These are phyloP conservation scores for Tridacna crocea DNA, from an alignment of 2,888 invertebrate genomes.

Conservation along the genomic window DNA sequence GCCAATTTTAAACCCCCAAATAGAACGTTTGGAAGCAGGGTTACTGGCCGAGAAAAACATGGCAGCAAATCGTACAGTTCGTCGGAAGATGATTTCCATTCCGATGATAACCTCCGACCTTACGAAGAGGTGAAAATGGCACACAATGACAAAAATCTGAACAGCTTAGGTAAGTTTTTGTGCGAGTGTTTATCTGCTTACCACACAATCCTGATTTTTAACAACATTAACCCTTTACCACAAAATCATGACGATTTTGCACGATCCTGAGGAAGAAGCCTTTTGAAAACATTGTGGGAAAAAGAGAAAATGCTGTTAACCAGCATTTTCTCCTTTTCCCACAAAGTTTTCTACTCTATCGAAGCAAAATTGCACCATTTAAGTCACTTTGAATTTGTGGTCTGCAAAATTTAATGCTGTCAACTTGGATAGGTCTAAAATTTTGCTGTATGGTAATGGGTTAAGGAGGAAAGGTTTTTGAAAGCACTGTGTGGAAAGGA, in stretches of 20 bases:
- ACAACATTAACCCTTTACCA: neutral
- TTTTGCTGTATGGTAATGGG: too few relatives aligned
- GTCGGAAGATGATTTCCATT: slow-evolving; percentile 79
- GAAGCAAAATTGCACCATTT: too few relatives aligned
- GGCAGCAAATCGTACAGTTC: slow-evolving; percentile 76
- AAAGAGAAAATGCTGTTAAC: neutral
- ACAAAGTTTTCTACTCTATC: neutral
- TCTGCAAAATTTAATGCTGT: too few relatives aligned
- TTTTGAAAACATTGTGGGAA: too few relatives aligned
- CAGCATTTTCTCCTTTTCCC: slow-evolving; percentile 9
- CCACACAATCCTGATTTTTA: neutral
- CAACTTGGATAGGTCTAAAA: too few relatives aligned
- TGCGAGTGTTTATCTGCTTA: neutral
- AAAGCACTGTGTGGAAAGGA: too few relatives aligned
- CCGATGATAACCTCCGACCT: slow-evolving; percentile 80
- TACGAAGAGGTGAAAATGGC: slow-evolving; percentile 81
- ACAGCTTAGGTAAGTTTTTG: slow-evolving; percentile 74
- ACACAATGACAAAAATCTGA: slow-evolving; percentile 79
- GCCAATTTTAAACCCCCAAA: slow-evolving; percentile 64
- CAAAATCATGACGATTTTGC: neutral
- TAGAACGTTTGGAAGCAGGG: slow-evolving; percentile 59
- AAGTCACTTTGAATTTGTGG: too few relatives aligned
- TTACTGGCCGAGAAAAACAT: slow-evolving; percentile 56
- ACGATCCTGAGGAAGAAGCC: too few relatives aligned
- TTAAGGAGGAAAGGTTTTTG: too few relatives aligned